Evolutionary conservation across 2,888 invertebrate genomes (phyloP).

Genomic region (Polyommatus icarus): DNA sequence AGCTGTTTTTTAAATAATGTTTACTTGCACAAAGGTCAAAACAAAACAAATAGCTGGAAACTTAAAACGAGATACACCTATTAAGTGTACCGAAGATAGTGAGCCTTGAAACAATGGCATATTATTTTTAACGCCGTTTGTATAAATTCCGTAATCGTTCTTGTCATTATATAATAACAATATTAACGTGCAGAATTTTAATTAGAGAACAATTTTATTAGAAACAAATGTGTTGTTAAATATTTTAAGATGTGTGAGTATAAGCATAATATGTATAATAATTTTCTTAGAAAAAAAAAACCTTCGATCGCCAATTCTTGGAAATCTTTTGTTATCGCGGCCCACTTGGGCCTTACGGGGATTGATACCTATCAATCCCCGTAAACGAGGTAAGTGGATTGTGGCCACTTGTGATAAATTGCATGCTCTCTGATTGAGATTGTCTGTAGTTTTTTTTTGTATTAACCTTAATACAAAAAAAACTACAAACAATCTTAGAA

Average conservation of each 20-base stretch:
- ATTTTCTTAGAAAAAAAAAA: too few relatives aligned
- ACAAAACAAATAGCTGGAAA: background rate
- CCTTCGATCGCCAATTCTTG: too few relatives aligned
- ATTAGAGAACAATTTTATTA: background rate
- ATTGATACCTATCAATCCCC: too few relatives aligned
- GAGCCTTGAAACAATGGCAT: background rate
- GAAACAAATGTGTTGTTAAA: too few relatives aligned
- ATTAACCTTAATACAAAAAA: too few relatives aligned
- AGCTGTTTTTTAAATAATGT: background rate
- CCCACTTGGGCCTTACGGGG: too few relatives aligned
- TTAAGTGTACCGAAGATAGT: background rate
- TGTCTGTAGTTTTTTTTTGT: too few relatives aligned
- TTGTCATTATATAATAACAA: background rate
- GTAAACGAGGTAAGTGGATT: conserved; percentile 36
- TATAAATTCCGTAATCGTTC: background rate
- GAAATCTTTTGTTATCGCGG: too few relatives aligned
- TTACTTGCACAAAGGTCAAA: background rate
- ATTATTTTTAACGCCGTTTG: conserved; percentile 9
- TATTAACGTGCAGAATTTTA: background rate
- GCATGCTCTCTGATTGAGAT: conserved; percentile 37
- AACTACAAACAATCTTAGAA: too few relatives aligned
- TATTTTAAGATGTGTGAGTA: too few relatives aligned
- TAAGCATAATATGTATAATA: too few relatives aligned
- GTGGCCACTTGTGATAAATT: conserved; percentile 42
- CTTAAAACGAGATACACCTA: background rate